Percentiles rank a stretch among this genome's conserved stretches.
These are phyloP conservation scores for Graptemys geographica DNA, from an alignment of 2,797 vertebrate genomes.

Conservation along the genomic window DNA sequence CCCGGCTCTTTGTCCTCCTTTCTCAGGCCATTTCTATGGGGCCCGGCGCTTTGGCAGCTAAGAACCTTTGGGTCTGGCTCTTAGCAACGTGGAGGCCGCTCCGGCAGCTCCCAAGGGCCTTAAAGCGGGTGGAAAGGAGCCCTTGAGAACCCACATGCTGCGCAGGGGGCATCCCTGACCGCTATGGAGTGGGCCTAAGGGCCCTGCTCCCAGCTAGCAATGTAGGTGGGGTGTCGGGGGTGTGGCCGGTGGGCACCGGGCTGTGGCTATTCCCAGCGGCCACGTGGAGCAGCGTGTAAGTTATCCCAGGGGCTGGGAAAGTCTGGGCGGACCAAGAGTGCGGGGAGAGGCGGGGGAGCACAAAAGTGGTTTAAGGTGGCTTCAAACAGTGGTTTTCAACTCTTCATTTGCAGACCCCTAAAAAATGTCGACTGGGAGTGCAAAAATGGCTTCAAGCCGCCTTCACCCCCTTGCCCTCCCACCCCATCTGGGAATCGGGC, in stretches of 20 bases:
- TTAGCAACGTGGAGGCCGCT: background rate
- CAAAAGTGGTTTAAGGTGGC: background rate
- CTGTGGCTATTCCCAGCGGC: background rate
- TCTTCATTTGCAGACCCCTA: background rate
- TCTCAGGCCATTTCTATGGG: background rate
- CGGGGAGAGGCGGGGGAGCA: too few species aligned
- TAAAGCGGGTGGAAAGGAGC: background rate
- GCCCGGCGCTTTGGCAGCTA: background rate
- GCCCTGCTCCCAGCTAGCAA: background rate
- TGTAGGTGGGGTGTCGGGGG: too few species aligned
- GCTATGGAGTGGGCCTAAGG: background rate
- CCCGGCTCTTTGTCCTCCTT: background rate
- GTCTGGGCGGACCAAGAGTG: background rate
- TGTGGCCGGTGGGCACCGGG: background rate
- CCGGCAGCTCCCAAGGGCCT: background rate
- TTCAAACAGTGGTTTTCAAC: background rate
- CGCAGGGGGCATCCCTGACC: background rate
- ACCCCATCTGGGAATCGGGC: too few species aligned
- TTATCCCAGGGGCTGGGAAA: background rate
- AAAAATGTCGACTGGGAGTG: background rate
- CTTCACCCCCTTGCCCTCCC: too few species aligned
- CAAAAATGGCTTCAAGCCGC: too few species aligned
- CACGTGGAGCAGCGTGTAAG: background rate
- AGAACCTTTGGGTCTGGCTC: background rate
- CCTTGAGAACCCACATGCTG: background rate